These are phyloP conservation scores for Pachycephus smyrnensis DNA, from an alignment of 2,888 invertebrate species.

Conservation along the genomic window DNA sequence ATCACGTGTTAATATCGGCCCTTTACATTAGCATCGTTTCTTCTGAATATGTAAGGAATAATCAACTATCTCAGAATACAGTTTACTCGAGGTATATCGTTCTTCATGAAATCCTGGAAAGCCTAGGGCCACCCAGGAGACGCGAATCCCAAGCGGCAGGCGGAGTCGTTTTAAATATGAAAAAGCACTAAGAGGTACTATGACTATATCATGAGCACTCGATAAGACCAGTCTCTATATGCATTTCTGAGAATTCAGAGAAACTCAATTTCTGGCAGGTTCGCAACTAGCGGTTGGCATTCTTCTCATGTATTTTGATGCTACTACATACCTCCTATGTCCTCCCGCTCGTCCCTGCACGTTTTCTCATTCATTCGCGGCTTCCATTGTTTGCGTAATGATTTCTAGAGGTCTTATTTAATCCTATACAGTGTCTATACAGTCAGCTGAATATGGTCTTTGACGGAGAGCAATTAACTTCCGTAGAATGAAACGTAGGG, in stretches of 20 bases:
- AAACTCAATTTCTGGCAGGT: not conserved
- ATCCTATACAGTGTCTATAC: no score
- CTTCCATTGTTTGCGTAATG: no score
- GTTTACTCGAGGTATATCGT: not conserved
- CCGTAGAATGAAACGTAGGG: no score
- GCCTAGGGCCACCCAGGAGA: not conserved
- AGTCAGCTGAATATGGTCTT: no score
- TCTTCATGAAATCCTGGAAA: not conserved
- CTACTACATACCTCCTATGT: no score
- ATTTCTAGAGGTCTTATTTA: no score
- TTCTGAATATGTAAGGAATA: not conserved
- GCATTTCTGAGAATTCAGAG: not conserved
- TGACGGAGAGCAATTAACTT: no score
- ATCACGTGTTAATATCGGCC: not conserved
- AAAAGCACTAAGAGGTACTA: not conserved
- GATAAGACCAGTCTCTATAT: not conserved
- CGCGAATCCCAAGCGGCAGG: not conserved
- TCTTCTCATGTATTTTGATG: not conserved
- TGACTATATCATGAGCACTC: not conserved
- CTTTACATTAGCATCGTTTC: not conserved
- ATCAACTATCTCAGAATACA: not conserved
- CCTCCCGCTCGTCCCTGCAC: no score
- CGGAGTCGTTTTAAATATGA: not conserved
- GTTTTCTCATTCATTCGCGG: no score
- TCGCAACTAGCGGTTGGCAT: not conserved